Evolutionary conservation across 2,113 vertebrate genomes (phyloP), one percentile per base, ranked within the genome.

Genomic region (Mormyrus lacerda): DNA sequence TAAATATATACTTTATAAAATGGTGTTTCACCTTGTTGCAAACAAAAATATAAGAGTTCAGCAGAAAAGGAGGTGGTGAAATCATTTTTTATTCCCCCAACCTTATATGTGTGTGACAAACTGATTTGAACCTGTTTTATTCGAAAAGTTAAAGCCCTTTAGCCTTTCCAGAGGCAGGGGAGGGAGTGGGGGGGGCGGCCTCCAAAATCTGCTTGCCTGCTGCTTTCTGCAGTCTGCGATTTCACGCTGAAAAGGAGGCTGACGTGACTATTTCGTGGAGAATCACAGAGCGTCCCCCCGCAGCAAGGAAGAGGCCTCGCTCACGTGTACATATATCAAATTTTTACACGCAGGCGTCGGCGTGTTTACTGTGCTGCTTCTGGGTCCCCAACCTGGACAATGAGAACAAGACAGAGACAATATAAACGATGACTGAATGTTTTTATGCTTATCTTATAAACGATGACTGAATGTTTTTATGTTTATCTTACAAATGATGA

Each of bases 201-300:
- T 44, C 42, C 24, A 61, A 44, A 65, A 88, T 88, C 48, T 88
- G 84, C 47, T 50, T 15, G 84, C 45, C 21, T 85, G 84, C 51
- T 39, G 85, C 51, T 35, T 87, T 85, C 42, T 1, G 13, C n/a
- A 85, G 45, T 50, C 47, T 27, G 21, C 51, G n/a, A 58, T 58
- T 53, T 87, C 85, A 53, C 53, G 51, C 50, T 87, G 85, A 58
- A 87, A 87, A 44, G 85, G 50, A 58, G 53, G 85, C 85, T 87
- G 85, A 35, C 17, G n/a, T 39, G 31, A 55, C 85, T 27, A 85
- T 50, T 48, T 85, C n/a, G 45, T 27, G 47, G 24, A 50, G n/a
- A 85, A 47, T 50, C 84, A 35, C 44, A 50, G 44, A 85, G 84
- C 11, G 1, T 11, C n/a, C 17, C 21, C 19, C 83, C 45, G 8